Base-by-base conservation (phyloP, 2,113 vertebrate genomes). In the Myanophis thanlyinensis region DNA sequence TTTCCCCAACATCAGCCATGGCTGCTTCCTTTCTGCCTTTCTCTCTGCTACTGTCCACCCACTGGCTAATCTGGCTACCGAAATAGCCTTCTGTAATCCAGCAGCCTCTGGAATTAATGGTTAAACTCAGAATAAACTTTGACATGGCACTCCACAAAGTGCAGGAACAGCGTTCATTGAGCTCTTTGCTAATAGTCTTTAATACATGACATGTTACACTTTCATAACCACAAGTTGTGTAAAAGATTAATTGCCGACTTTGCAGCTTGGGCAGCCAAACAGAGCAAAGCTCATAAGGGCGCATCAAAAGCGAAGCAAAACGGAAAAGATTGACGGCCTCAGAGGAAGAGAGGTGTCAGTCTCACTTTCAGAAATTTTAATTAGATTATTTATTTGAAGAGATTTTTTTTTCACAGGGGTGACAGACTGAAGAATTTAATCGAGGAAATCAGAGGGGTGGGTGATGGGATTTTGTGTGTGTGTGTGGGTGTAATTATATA, bases 1-100 rank as follows among this genome's bases (percentile, higher is more conserved):
- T 95, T 90, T 98, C 95, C 20, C 95, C 94, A 0, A 98, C 96
- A 0, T 95, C 96, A 5, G 97, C 97, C 98, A 98, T 98, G 89
- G 96, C 93, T 13, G 59, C 44, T 1, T 47, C 62, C 44, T 48
- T 84, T 89, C 49, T 22, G 22, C 18, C 49, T 87, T 35, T 51
- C 47, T 51, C 49, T 44, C n/a, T 23, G 25, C 23, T 54, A 23
- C 52, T 54, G 0, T 91, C 25, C 47, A 0, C 0, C 85, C 59
- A 59, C 51, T 93, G 86, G 12, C 87, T 73, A 88, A 91, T 94
- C 92, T 88, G 89, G 91, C 91, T 56, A 1, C 7, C 13, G 1
- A 49, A 80, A 93, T 30, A 93, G 88, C 3, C 25, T 52, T 91
- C 5, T 91, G 62, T 11, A 15, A 13, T n/a, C 1, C 25, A 93